A percentile compares a stretch with the other conserved stretches of the same genome.
Conservation (phyloP, 2,888 invertebrate species). For the Cheilosia vulpina region DNA sequence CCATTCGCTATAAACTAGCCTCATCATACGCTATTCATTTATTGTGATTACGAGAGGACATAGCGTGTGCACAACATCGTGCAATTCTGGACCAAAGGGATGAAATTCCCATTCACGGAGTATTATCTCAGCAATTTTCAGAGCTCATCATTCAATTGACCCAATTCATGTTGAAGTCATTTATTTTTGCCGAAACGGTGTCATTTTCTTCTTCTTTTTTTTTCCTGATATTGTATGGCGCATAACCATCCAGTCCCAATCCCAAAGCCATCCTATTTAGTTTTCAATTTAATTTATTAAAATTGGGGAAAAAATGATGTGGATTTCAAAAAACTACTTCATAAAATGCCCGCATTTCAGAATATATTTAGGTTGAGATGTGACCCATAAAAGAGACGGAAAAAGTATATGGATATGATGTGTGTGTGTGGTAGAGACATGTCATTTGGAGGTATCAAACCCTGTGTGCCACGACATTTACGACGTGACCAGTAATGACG, state of each 20-base stretch:
- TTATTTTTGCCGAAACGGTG: constrained; percentile 2
- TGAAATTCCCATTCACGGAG: constrained; percentile 41
- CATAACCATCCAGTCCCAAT: constrained; percentile 23
- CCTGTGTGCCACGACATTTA: constrained; percentile 30
- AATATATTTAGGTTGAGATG: constrained; percentile 54
- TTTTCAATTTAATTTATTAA: constrained; percentile 71
- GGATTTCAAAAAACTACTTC: constrained; percentile 48
- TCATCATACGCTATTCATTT: constrained; percentile 51
- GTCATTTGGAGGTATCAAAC: constrained; percentile 20
- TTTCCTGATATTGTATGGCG: constrained; percentile 30
- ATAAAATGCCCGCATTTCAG: constrained; percentile 56
- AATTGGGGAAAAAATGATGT: constrained; percentile 55
- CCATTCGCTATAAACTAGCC: constrained; percentile 48
- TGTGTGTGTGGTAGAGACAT: constrained; percentile 2
- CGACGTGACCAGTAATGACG: constrained; percentile 53
- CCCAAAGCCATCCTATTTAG: constrained; percentile 51
- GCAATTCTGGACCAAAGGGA: constrained; percentile 13
- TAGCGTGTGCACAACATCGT: background rate
- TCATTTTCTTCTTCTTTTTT: constrained; percentile 16
- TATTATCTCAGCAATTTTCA: constrained; percentile 58
- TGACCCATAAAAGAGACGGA: constrained; percentile 34
- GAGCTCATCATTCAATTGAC: constrained; percentile 68
- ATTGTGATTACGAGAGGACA: constrained; percentile 48
- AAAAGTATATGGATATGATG: constrained; percentile 1
- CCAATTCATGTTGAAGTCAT: constrained; percentile 41